Conservation (phyloP, 2,113 vertebrate species). For the Genyomyrus donnyi region DNA sequence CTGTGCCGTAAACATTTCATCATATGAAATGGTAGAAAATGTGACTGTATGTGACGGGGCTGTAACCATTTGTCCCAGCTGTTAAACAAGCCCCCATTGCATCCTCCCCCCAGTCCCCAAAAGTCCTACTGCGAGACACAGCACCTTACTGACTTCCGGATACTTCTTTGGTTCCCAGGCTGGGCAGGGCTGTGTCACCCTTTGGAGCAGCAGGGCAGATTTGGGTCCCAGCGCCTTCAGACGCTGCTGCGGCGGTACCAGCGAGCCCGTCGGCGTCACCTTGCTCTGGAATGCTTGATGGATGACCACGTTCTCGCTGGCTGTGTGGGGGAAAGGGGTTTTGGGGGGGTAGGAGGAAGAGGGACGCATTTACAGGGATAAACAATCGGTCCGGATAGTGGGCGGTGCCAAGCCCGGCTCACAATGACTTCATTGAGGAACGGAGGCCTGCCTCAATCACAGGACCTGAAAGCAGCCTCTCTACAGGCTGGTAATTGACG, state of each 20-base stretch:
- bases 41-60: not conserved
- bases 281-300: conserved; percentile 88
- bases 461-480: conserved; percentile 1
- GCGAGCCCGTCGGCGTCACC: conserved; percentile 82
- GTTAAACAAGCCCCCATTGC: not conserved
- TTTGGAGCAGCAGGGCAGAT: conserved; percentile 69
- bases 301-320: conserved; percentile 85
- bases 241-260: conserved; percentile 67
- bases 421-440: conserved; percentile 53
- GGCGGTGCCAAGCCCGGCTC: conserved; percentile 30
- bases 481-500: not conserved
- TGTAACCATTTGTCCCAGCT: not conserved
- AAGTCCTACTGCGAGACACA: not conserved
- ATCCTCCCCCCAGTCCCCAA: not conserved
- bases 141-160: conserved; percentile 79
- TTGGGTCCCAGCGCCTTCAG: conserved; percentile 70
- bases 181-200: conserved; percentile 37
- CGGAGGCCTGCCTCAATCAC: conserved; percentile 25
- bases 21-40: not conserved
- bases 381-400: conserved; percentile 45
- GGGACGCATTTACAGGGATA: conserved; percentile 22
- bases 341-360: not conserved
- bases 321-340: conserved; percentile 49
- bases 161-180: conserved; percentile 66
- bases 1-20: not conserved